These are phyloP conservation scores for Capra hircus DNA, from an alignment of 2,113 vertebrate genomes.

Conservation along the genomic window DNA sequence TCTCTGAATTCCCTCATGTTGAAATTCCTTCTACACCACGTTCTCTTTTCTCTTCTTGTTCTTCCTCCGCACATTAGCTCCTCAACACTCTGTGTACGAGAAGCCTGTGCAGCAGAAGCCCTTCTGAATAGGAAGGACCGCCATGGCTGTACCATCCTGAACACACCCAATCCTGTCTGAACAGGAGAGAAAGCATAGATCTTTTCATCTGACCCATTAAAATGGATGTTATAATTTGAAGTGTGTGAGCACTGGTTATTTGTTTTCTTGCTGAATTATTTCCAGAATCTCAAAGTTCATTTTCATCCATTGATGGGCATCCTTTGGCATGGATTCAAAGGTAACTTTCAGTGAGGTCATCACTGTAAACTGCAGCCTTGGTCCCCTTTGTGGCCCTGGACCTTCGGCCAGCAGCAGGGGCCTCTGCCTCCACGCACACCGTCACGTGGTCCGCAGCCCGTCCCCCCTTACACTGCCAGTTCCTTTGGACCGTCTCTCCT, in stretches of 20 bases:
- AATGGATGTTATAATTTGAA: neutral
- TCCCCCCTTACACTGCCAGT: accelerated
- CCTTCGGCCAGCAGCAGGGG: accelerated
- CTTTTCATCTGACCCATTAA: neutral
- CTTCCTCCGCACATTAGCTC: neutral
- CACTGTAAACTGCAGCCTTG: accelerated
- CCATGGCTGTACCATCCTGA: accelerated
- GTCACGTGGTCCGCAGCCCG: neutral
- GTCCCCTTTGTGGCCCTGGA: accelerated
- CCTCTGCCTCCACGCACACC: too few species aligned
- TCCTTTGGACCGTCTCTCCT: neutral
- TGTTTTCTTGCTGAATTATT: neutral
- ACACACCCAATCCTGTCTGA: neutral
- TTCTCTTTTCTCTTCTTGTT: neutral
- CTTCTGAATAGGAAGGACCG: neutral
- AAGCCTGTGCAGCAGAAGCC: neutral
- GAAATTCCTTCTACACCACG: too few species aligned
- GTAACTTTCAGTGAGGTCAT: neutral
- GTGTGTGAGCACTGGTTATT: neutral
- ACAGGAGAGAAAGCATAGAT: neutral
- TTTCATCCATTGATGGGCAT: neutral
- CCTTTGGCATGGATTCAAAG: neutral
- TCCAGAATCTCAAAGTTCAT: neutral
- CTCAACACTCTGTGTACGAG: neutral
- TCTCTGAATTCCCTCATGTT: neutral